Evolutionary conservation across 2,888 invertebrate species (phyloP), one percentile per base, ranked within the genome.

Genomic region (Papilio gigon): DNA sequence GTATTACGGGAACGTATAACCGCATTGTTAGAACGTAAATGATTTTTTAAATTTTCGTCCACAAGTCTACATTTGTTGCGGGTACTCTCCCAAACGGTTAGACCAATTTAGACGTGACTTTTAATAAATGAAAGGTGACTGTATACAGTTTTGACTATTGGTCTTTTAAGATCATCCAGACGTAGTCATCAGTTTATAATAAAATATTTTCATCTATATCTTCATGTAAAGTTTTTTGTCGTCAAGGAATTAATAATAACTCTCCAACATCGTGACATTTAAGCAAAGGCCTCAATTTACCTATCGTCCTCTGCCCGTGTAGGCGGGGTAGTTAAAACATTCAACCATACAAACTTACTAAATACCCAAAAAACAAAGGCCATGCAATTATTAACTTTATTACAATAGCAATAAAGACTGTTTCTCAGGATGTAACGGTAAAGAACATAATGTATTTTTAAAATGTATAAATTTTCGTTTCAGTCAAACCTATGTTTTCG

Each of bases 271-370:
- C 80, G 79, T 84, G 87, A 87, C 87, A 87, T 85, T 79, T 82
- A 86, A 84, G 76, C 80, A 72, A 81, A 86, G 77, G 80, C 79
- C 73, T 79, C 83, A 83, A 87, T 88, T 86, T 84, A 75, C 74
- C 74, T 72, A 73, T 75, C 70, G 78, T 78, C 76, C 75, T 77
- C 76, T 76, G 76, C 33, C 22, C 76, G 73, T 77, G 77, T 80
- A 78, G 86, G 87, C 85, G 85, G 80, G 70, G 74, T 71, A 71
- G 71, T 74, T 76, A 78, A 78, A 84, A 72, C 60, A 37, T 60
- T 33, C 47, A 17, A 25, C 8, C 12, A 67, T 56, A 69, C 79
- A 75, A 80, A 71, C 22, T 76, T 78, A 77, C 44, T 42, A 61
- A 53, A 56, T 30, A 14, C 14, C n/a, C 60, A 27, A 53, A 61